Base-by-base conservation (phyloP, 2,797 vertebrate genomes). In the Girardinus metallicus region DNA sequence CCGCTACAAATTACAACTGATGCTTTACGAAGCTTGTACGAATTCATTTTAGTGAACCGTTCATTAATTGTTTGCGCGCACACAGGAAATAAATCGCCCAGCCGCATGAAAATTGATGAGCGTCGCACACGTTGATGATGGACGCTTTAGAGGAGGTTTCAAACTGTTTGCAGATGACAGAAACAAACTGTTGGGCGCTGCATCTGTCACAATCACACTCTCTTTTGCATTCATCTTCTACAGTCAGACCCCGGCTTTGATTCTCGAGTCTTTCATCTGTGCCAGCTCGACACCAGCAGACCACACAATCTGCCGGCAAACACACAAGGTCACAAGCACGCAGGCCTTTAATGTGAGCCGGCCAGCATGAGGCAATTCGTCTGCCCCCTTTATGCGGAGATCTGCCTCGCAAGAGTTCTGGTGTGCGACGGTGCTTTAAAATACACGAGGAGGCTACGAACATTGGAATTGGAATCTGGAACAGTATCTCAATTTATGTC, bases 201-300 rank as follows among this genome's bases (percentile, higher is more conserved):
- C 78, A 57, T 79, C 80, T 47, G 73, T 76, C 62, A 4, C 5
- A 0, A 57, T 86, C 82, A 39, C 73, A 53, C 47, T 46, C 68
- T 31, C n/a, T 36, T 78, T 64, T 78, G 2, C 60, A 10, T 84
- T 81, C 66, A 82, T 74, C 60, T 47, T 64, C 16, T 8, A 51
- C 4, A 79, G 68, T 92, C 87, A 93, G 92, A 90, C 75, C 80
- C 26, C 76, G 46, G 53, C 81, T 93, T 94, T 94, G 88, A 93
- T 89, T 92, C 89, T 86, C 80, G 23, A 77, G 73, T 29, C 82
- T 90, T 93, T 92, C 83, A 91, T 92, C 87, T 86, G 83, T 73
- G 84, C 86, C 80, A 75, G 77, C 82, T 73, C 78, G 31, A 84
- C 80, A 83, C 80, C 80, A 60, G 78, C 85, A 73, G 73, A 44